These are phyloP conservation scores for Lomographa bimaculata DNA, from an alignment of 2,888 invertebrate genomes.

Conservation along the genomic window DNA sequence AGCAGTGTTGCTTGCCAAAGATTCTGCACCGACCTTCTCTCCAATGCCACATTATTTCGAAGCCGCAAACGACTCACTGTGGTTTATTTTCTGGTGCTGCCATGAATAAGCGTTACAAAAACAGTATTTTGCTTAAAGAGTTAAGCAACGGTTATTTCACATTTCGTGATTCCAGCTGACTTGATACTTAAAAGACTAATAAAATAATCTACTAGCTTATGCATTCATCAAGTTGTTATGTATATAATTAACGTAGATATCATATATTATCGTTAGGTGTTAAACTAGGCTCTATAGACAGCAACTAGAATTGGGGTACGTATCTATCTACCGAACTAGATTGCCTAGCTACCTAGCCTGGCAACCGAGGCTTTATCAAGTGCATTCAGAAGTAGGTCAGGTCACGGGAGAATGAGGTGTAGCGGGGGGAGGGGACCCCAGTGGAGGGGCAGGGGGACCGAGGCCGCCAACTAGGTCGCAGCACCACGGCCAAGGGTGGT, in stretches of 20 bases:
- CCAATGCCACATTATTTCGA: slow-evolving; percentile 74
- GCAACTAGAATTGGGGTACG: no score
- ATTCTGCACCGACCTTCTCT: slow-evolving; percentile 82
- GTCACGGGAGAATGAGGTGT: slow-evolving; percentile 53
- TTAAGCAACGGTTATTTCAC: no score
- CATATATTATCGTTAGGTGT: no score
- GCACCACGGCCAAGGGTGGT: slow-evolving; percentile 80
- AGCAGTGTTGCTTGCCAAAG: slow-evolving; percentile 80
- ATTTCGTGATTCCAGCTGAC: no score
- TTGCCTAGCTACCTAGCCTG: slow-evolving; percentile 39
- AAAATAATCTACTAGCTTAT: no score
- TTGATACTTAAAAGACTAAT: no score
- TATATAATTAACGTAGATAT: no score
- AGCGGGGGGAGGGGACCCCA: slow-evolving; percentile 32
- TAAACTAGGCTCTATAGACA: no score
- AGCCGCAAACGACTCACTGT: slow-evolving; percentile 30
- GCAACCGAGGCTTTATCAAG: slow-evolving; percentile 60
- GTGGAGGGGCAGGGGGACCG: slow-evolving; percentile 37
- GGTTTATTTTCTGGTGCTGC: slow-evolving; percentile 25
- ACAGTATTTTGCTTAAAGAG: no score
- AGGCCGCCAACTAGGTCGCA: slow-evolving; percentile 69
- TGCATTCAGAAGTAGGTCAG: slow-evolving; percentile 75
- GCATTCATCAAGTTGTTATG: no score
- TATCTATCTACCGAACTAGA: slow-evolving; percentile 13
- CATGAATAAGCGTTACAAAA: slow-evolving; percentile 27